phyloP scores from a whole-genome alignment of 2,888 invertebrate genomes.

The Scelioninae gen. 2 region DNA sequence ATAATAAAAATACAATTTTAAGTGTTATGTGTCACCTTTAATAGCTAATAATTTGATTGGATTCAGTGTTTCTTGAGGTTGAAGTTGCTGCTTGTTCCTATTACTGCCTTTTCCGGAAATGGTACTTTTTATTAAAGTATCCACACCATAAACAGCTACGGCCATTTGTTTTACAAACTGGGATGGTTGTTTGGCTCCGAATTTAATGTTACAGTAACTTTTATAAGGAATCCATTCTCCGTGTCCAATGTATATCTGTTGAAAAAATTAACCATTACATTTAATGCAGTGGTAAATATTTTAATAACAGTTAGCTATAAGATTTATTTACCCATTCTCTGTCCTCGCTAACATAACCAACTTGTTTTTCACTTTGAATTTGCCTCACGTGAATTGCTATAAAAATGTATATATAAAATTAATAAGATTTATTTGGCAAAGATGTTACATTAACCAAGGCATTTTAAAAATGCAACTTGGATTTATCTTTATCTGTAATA shows the following conservation, averaged over 20 bases:
- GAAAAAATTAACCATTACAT: conserved; percentile 5
- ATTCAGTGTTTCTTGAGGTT: conserved; percentile 37
- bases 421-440: background rate
- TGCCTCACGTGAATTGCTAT: conserved; percentile 22
- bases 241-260: conserved; percentile 49
- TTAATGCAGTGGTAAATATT: background rate
- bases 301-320: background rate
- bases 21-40: too few relatives aligned
- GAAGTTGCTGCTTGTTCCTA: conserved; percentile 39
- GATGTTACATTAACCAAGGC: too few relatives aligned
- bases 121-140: conserved; percentile 43
- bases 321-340: conserved; percentile 41
- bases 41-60: conserved; percentile 47
- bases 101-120: conserved; percentile 48
- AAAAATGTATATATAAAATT: background rate
- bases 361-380: conserved; percentile 18
- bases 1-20: too few relatives aligned
- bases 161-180: conserved; percentile 54
- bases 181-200: conserved; percentile 45
- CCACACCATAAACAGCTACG: conserved; percentile 36
- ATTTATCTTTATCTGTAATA: too few relatives aligned
- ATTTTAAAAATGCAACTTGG: too few relatives aligned
- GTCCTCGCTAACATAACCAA: conserved; percentile 42
- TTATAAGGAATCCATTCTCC: conserved; percentile 52
- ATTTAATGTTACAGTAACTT: conserved; percentile 50